These are phyloP conservation scores for Daphoenositta chrysoptera DNA, from an alignment of 2,113 vertebrate species.

Conservation along the genomic window DNA sequence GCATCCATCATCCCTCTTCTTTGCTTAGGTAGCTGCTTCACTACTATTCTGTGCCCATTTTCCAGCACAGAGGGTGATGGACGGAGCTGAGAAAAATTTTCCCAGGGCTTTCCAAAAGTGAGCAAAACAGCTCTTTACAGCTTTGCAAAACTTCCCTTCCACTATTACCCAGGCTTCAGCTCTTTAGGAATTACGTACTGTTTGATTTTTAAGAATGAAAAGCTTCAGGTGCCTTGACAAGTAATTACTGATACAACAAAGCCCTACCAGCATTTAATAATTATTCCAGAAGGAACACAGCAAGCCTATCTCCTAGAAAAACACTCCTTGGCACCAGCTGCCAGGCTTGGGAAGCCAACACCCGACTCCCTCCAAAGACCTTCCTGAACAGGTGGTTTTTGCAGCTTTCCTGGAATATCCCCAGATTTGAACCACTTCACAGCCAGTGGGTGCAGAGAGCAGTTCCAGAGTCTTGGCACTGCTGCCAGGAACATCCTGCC, in stretches of 20 bases:
- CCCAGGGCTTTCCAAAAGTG: neutral
- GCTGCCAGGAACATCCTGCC: neutral
- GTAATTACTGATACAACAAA: slow-evolving; percentile 37
- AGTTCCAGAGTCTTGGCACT: neutral
- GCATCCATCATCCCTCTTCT: slow-evolving; percentile 37
- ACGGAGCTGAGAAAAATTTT: neutral
- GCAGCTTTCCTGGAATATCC: neutral
- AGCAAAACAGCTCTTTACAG: neutral
- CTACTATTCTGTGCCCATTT: neutral
- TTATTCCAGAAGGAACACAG: slow-evolving; percentile 13
- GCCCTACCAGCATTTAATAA: neutral
- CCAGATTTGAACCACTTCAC: neutral
- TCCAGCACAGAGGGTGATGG: neutral
- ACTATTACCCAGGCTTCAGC: neutral
- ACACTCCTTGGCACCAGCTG: neutral
- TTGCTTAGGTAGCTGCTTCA: neutral
- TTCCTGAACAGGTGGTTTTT: neutral
- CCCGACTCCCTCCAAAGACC: neutral
- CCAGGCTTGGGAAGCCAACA: neutral
- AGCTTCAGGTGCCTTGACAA: neutral
- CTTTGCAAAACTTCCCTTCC: neutral
- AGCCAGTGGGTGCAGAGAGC: neutral
- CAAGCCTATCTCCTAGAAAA: neutral
- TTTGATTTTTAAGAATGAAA: slow-evolving; percentile 23
- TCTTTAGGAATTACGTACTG: neutral